Percentiles rank a stretch among this genome's conserved stretches.
Conservation (phyloP, 2,113 vertebrate genomes). For the Apodemus sylvaticus region DNA sequence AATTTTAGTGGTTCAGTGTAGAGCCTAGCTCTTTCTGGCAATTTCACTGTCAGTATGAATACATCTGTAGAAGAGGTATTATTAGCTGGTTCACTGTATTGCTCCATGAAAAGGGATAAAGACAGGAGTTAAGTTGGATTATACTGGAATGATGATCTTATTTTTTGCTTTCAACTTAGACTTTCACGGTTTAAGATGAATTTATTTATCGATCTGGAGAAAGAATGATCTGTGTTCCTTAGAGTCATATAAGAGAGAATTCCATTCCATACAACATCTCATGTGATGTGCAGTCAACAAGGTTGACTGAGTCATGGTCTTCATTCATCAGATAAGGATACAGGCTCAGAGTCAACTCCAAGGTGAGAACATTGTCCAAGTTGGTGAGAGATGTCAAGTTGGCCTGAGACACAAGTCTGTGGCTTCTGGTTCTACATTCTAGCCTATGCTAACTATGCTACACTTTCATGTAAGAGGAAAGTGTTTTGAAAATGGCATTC, state of each 20-base stretch:
- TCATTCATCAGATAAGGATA: not conserved
- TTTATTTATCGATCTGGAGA: not conserved
- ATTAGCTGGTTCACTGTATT: not conserved
- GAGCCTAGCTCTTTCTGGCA: not conserved
- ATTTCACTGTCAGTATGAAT: not conserved
- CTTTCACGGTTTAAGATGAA: slow-evolving; percentile 1
- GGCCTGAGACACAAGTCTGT: not conserved
- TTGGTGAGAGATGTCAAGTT: not conserved
- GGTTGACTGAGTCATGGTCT: not conserved
- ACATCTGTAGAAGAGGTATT: not conserved
- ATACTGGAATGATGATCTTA: not conserved
- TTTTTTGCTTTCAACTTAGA: slow-evolving; percentile 1
- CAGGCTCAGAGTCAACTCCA: not conserved
- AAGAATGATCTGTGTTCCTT: not conserved
- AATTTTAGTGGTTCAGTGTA: not conserved
- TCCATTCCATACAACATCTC: not conserved
- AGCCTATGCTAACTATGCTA: not conserved
- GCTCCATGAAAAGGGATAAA: not conserved
- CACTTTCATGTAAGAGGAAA: not conserved
- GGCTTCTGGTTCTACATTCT: not conserved
- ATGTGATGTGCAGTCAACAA: not conserved
- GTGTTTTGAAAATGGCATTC: not conserved
- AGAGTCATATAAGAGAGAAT: not conserved
- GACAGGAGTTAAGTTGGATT: slow-evolving; percentile 9
- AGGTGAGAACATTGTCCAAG: not conserved